Evolutionary conservation across 1,140 invertebrate species (phyloP).

Genomic region (Paracyclopina nana): DNA sequence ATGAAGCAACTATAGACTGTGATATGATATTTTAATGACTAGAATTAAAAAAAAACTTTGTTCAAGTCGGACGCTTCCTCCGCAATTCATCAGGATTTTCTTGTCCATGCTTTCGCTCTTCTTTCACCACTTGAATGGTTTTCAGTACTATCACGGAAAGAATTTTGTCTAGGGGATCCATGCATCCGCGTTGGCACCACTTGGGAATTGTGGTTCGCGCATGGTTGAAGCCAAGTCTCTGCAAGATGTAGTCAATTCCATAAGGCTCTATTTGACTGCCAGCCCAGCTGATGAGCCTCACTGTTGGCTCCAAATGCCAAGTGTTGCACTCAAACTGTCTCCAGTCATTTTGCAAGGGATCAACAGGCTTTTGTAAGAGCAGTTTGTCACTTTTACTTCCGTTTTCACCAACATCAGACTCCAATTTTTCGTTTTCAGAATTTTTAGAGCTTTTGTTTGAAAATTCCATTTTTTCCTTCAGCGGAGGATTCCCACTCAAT

Average conservation of each 20-base stretch:
- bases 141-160: constrained; percentile 30
- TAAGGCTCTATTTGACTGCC: constrained; percentile 91
- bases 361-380: neutral
- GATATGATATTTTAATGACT: neutral
- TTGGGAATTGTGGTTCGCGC: constrained; percentile 95
- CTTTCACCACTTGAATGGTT: constrained; percentile 24
- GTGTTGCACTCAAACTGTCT: constrained; percentile 81
- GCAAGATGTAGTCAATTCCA: constrained; percentile 88
- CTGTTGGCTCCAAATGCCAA: constrained; percentile 93
- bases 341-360: constrained; percentile 52
- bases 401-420: constrained; percentile 15
- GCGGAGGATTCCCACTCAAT: no score
- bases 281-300: constrained; percentile 52
- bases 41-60: no score
- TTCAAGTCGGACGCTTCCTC: no score
- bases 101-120: constrained; percentile 8
- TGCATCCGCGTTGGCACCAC: constrained; percentile 91
- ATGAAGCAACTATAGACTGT: neutral
- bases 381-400: constrained; percentile 15
- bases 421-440: neutral
- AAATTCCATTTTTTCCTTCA: constrained; percentile 36
- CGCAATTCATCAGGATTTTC: neutral
- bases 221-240: constrained; percentile 88
- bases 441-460: constrained; percentile 2
- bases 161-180: constrained; percentile 82